Conservation (phyloP, 2,113 vertebrate genomes). For the Lepidothrix coronata region DNA sequence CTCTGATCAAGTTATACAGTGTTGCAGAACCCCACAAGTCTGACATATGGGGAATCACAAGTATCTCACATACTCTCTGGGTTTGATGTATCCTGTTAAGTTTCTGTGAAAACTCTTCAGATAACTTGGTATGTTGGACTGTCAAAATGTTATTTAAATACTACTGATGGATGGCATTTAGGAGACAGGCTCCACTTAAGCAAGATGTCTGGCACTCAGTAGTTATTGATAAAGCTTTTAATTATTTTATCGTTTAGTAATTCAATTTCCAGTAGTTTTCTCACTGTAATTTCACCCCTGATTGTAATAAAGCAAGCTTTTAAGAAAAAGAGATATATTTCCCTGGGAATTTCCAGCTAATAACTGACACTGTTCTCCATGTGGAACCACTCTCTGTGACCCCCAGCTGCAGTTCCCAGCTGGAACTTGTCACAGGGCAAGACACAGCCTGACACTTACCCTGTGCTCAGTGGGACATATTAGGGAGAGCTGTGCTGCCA, state of each 20-base stretch:
- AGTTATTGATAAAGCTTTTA: background rate
- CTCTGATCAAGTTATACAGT: background rate
- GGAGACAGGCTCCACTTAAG: background rate
- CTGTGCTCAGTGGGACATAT: background rate
- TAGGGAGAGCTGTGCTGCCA: background rate
- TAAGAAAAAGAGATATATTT: background rate
- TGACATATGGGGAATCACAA: background rate
- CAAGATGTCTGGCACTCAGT: background rate
- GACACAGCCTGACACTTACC: rapidly evolving
- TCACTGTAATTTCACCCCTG: background rate
- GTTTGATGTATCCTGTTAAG: background rate
- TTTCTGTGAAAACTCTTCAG: background rate
- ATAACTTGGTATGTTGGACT: background rate
- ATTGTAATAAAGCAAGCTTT: background rate
- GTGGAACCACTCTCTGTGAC: rapidly evolving
- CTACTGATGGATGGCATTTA: background rate
- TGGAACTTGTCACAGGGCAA: background rate
- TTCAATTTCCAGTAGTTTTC: background rate
- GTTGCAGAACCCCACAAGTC: background rate
- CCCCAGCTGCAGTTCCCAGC: background rate
- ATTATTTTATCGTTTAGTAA: background rate
- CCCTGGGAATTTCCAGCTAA: background rate
- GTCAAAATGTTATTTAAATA: background rate
- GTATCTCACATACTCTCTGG: background rate
- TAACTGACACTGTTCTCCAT: rapidly evolving